A percentile compares a stretch with the other conserved stretches of the same genome.
These are phyloP conservation scores for Phytoseiulus persimilis DNA, from an alignment of 2,888 invertebrate genomes.

Conservation along the genomic window DNA sequence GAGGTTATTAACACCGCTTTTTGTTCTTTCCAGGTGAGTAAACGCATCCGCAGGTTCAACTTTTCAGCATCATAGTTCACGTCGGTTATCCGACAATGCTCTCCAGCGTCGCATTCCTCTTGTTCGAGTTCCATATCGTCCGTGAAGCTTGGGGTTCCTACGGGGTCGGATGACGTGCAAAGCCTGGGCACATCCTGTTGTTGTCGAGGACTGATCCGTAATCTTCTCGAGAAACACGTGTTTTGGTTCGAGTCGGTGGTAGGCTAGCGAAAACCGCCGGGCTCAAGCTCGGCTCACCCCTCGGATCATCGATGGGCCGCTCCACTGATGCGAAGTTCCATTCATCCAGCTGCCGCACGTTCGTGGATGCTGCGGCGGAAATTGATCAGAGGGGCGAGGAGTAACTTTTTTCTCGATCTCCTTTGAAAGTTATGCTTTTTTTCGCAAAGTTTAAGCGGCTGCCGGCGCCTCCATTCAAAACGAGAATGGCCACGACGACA, in stretches of 20 bases:
- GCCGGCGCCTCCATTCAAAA: not conserved
- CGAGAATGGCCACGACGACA: not conserved
- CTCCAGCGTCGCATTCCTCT: too few species aligned
- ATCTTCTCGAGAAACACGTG: too few species aligned
- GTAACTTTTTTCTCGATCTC: not conserved
- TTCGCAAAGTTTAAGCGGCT: not conserved
- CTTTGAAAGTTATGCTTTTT: not conserved
- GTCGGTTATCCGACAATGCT: too few species aligned
- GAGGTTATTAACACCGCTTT: not conserved
- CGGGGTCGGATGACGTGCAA: too few species aligned
- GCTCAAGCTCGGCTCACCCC: not conserved
- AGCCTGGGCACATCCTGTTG: too few species aligned
- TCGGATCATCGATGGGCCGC: not conserved
- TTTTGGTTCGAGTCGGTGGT: too few species aligned
- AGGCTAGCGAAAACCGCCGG: not conserved
- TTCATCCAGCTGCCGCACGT: not conserved
- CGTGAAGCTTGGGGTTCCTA: too few species aligned
- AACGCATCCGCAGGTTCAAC: not conserved
- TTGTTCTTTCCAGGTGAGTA: not conserved
- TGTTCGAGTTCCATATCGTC: too few species aligned
- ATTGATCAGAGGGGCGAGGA: not conserved
- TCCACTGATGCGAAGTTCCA: conserved; percentile 5
- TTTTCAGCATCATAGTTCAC: not conserved
- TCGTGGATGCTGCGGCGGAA: not conserved
- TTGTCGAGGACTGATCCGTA: too few species aligned